These are phyloP conservation scores for Euspilapteryx auroguttella DNA, from an alignment of 2,888 invertebrate genomes.

Conservation along the genomic window DNA sequence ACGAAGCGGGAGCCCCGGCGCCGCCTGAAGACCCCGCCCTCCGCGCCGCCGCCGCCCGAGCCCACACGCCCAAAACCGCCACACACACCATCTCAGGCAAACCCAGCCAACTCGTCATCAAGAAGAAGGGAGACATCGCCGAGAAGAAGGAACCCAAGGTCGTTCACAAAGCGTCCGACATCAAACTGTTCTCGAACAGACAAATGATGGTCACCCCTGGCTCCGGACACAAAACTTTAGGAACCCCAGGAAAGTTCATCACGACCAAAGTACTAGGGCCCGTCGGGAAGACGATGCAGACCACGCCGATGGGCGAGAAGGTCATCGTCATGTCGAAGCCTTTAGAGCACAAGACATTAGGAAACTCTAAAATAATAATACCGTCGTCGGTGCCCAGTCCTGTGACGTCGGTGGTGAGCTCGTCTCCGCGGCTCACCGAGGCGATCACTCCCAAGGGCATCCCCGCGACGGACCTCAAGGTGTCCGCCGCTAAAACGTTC, in stretches of 20 bases:
- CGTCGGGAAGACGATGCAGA: conserved; percentile 21
- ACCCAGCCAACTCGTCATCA: conserved; percentile 41
- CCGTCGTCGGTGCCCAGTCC: conserved; percentile 27
- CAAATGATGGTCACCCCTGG: conserved; percentile 38
- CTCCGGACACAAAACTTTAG: conserved; percentile 31
- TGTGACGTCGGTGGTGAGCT: conserved; percentile 19
- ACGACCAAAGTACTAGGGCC: conserved; percentile 47
- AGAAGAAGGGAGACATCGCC: conserved; percentile 28
- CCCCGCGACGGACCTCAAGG: conserved; percentile 49
- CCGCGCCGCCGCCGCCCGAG: conserved; percentile 13
- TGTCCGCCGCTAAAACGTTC: conserved; percentile 42
- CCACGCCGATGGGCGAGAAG: conserved; percentile 30
- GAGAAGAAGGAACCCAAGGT: conserved; percentile 44
- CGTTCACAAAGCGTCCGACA: conserved; percentile 35
- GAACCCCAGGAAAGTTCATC: conserved; percentile 33
- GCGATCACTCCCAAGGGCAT: conserved; percentile 44
- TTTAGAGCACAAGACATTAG: conserved; percentile 21
- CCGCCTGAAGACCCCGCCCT: conserved; percentile 27
- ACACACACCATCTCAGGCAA: conserved; percentile 26
- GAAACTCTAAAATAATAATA: conserved; percentile 37
- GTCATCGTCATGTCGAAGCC: conserved; percentile 52
- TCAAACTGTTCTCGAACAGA: conserved; percentile 43
- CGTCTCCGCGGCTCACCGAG: conserved; percentile 27
- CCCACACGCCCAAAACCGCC: conserved; percentile 23
- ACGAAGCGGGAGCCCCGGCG: background rate